Percentiles rank a stretch among this genome's conserved stretches.
Conservation (phyloP, 2,113 vertebrate species). For the Platichthys stellatus region DNA sequence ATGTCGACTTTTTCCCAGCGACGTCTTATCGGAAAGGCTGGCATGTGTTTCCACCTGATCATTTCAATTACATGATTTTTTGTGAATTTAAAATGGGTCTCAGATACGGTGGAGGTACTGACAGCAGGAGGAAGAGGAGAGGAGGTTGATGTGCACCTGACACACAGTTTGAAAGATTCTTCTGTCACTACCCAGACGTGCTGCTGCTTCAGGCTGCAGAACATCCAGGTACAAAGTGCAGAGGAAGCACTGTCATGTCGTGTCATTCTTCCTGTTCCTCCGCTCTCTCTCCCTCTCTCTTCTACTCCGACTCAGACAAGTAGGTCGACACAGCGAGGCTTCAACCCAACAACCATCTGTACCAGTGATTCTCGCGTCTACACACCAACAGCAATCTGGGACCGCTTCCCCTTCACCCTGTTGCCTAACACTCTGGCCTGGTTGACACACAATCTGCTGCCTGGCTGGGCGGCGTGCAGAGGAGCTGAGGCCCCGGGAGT, state of each 20-base stretch:
- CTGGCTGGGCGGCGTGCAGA: constrained; percentile 18
- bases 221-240: constrained; percentile 18
- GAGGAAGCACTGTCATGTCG: constrained; percentile 13
- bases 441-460: constrained; percentile 50
- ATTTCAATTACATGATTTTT: constrained; percentile 60
- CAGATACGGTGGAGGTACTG: neutral
- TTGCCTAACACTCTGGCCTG: constrained; percentile 47
- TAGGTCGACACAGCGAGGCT: constrained; percentile 8
- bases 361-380: neutral
- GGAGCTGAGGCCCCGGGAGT: constrained; percentile 1
- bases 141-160: neutral
- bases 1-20: constrained; percentile 22
- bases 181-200: neutral
- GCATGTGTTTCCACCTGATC: constrained; percentile 35
- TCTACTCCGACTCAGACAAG: constrained; percentile 27
- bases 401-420: neutral
- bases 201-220: neutral
- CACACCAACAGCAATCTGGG: constrained; percentile 19
- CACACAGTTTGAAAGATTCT: constrained; percentile 1
- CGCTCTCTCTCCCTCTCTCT: neutral
- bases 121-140: neutral
- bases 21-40: constrained; percentile 32
- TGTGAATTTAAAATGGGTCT: constrained; percentile 22
- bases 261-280: constrained; percentile 13
- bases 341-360: neutral